Evolutionary conservation across 1,140 invertebrate genomes (phyloP), one percentile per base, ranked within the genome.

Genomic region (Laupala kohalensis): DNA sequence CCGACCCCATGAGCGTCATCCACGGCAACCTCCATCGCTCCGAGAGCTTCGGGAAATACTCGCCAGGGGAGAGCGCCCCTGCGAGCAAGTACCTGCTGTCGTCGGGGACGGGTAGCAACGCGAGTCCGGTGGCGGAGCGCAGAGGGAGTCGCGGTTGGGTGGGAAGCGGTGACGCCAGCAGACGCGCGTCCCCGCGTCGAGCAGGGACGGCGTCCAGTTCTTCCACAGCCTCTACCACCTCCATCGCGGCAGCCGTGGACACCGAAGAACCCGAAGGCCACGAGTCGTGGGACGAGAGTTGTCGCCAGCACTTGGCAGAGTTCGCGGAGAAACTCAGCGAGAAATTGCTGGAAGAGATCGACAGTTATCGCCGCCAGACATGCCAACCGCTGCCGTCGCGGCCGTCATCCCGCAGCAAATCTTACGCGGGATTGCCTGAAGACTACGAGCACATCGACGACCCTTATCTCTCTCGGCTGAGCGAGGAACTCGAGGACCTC

Each of bases 311-410:
- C 77, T 80, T 92, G 64, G 88, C 87, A 3, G 89, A 91, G 75
- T 92, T 92, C 74, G 90, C 90, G 0, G 90, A 93, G 76, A 89
- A 91, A 77, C 78, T 90, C 5, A 86, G 84, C 72, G 90, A 90
- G 76, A 90, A 90, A 76, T 79, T 92, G 29, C 82, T 91, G 64
- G 85, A 88, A 71, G 89, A 92, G 80, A 87, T 92, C 66, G 89
- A 92, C 76, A 86, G 89, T 77, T 91, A 86, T 69, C 79, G 79
- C 65, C 77, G 80, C 71, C 77, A 79, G 71, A 74, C 72, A 4
- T 24, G 65, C 15, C 66, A 69, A 25, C 62, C 70, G 5, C 37
- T 64, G 4, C 37, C 37, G 6, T 4, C 37, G 37, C 2, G 65
- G 19, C 65, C 30, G 15, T 15, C 71, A 13, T 4, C 15, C 4